Conservation (phyloP, 2,797 vertebrate genomes). For the Cossypha niveicapilla region DNA sequence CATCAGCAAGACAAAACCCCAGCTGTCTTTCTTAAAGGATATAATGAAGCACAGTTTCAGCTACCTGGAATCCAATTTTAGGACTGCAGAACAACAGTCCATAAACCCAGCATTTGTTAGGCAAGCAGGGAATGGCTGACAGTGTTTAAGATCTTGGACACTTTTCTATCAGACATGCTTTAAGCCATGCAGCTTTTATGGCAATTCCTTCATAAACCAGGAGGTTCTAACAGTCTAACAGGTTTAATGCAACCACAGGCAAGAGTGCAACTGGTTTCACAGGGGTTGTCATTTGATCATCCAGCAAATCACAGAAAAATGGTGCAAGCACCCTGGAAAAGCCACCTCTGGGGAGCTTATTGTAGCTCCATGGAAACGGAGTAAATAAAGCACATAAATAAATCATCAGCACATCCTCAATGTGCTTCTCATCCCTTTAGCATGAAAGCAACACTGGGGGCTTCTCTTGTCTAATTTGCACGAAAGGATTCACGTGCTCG, state of each 20-base stretch:
- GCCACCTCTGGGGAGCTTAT: background rate
- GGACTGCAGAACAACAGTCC: background rate
- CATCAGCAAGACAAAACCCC: constrained; percentile 33
- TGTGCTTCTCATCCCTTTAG: background rate
- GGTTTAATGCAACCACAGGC: background rate
- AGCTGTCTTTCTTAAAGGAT: constrained; percentile 25
- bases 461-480: background rate
- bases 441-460: background rate
- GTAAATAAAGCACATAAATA: background rate
- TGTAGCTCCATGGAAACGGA: background rate
- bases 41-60: background rate
- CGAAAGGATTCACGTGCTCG: accelerated
- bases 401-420: background rate
- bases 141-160: background rate
- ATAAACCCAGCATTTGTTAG: background rate
- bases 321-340: background rate
- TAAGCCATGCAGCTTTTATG: background rate
- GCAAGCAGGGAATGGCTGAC: background rate
- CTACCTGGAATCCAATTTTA: constrained; percentile 29
- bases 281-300: background rate
- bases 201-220: background rate
- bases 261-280: background rate
- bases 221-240: background rate
- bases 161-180: background rate
- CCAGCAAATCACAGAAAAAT: background rate